phyloP scores from a whole-genome alignment of 1,140 invertebrate genomes.

The Neodiprion pinetum region DNA sequence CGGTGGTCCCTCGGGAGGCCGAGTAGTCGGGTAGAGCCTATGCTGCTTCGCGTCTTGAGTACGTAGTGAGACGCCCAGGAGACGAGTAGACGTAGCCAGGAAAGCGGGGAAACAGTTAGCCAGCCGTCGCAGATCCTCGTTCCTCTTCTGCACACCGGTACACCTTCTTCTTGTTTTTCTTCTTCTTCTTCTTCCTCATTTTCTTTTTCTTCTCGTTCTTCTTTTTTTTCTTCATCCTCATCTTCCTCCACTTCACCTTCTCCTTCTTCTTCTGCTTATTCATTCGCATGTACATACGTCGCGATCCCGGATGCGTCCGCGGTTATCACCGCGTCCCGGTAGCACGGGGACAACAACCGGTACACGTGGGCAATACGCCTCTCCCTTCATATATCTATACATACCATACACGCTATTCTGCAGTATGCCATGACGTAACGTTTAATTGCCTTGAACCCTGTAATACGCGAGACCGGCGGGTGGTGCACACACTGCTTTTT shows the following conservation, averaged over 20 bases:
- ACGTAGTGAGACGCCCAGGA: not conserved
- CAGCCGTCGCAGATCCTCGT: not conserved
- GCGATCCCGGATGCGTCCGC: not conserved
- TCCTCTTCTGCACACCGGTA: not conserved
- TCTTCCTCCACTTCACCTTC: too few species aligned
- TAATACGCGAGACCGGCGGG: too few species aligned
- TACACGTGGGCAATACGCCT: not conserved
- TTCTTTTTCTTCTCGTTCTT: too few species aligned
- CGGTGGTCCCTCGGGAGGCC: not conserved
- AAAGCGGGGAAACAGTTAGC: not conserved
- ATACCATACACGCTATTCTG: too few species aligned
- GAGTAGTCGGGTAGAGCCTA: not conserved
- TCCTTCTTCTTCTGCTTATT: not conserved
- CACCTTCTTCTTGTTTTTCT: not conserved
- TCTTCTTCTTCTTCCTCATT: too few species aligned
- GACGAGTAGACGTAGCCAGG: not conserved
- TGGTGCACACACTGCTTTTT: too few species aligned
- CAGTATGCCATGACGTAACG: too few species aligned
- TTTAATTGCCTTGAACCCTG: too few species aligned
- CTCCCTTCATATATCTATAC: too few species aligned
- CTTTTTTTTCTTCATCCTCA: not conserved
- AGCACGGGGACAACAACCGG: not conserved
- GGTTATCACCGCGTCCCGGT: not conserved
- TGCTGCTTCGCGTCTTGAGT: not conserved
- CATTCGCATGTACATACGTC: not conserved